Conservation (phyloP, 2,113 vertebrate genomes). For the Archilochus colubris region DNA sequence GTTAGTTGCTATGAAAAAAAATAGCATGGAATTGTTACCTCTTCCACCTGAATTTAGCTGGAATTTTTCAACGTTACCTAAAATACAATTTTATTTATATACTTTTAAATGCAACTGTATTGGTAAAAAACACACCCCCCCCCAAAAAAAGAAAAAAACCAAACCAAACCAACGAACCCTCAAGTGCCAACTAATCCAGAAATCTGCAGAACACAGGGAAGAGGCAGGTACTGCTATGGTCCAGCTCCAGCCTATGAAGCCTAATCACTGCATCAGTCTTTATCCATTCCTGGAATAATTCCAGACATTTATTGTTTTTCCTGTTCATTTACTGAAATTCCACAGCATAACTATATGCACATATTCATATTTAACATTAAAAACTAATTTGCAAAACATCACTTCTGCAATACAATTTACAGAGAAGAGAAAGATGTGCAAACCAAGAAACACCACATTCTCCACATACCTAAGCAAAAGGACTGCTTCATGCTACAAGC, state of each 20-base stretch:
- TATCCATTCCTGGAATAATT: conserved; percentile 60
- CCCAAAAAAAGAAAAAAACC: neutral
- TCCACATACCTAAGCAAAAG: conserved; percentile 36
- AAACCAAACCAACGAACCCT: neutral
- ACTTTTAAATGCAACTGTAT: conserved; percentile 63
- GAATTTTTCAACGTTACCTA: conserved; percentile 51
- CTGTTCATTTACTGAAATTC: conserved; percentile 66
- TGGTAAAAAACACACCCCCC: conserved; percentile 56
- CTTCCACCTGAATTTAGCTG: conserved; percentile 30
- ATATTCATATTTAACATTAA: conserved; percentile 71
- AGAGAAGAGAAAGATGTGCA: conserved; percentile 75
- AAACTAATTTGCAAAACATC: conserved; percentile 68
- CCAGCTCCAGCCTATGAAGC: conserved; percentile 54
- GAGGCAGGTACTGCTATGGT: neutral
- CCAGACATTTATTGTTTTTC: conserved; percentile 59
- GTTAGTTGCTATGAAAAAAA: conserved; percentile 46
- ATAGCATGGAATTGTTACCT: conserved; percentile 54
- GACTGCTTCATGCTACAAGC: conserved; percentile 63
- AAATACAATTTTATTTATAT: conserved; percentile 68
- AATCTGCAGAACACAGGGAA: conserved; percentile 47
- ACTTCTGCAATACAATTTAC: conserved; percentile 64
- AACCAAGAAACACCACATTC: conserved; percentile 31
- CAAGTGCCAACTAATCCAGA: conserved; percentile 68
- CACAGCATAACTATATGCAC: conserved; percentile 71
- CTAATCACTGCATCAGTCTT: conserved; percentile 70